Evolutionary conservation across 2,797 vertebrate species (phyloP), one percentile per base, ranked within the genome.

Genomic region (Glossophaga mutica): DNA sequence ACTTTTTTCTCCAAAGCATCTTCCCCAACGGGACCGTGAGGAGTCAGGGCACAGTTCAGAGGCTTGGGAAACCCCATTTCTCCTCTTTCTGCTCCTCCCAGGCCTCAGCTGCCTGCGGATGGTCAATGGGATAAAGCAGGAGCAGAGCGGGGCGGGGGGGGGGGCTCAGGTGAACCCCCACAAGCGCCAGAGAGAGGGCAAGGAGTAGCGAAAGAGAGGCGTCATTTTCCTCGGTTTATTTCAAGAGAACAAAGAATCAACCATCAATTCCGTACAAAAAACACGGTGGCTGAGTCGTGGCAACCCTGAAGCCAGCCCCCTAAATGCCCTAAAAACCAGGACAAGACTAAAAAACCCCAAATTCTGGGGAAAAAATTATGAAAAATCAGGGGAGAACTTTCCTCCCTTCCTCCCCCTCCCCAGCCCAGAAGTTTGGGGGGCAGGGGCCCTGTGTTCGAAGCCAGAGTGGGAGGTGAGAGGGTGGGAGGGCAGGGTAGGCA

Each of bases 201-300:
- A 96, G 57, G 26, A 65, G 71, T 57, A 89, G 82, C 39, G 26
- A 95, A 92, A 87, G 94, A 94, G 68, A 97, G 94, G 86, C 39
- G 48, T 91, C 82, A 81, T 96, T 96, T 97, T 96, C 89, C 91
- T 97, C 22, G 48, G 89, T 98, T 98, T 98, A 98, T 98, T 98
- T 98, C 96, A 97, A 98, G 97, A 97, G 94, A 97, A 97, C 95
- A 96, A 97, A 95, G 94, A 97, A 93, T 97, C 96, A 97, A 96
- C 92, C 94, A 94, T 97, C 96, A 97, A 83, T 96, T 97, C 96
- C 97, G 96, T 98, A 98, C 97, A 98, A 98, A 98, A 98, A 98
- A 96, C 90, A 37, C 76, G 93, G 93, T 79, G 6, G 87, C 22
- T 67, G 93, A 62, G 85, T 52, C 9, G 3, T 14, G 46, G 83